Evolutionary conservation across 2,113 vertebrate species (phyloP).

Genomic region (mouse (Mus musculus)): GRCm39 chr5:81182501-81183000

Average conservation of each 20-base stretch:
- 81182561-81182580: constrained; percentile 54
- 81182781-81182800: neutral
- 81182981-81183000: neutral
- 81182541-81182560: constrained; percentile 31
- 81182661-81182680: neutral
- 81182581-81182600: constrained; percentile 41
- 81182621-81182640: neutral
- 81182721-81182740: neutral
- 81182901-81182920: neutral
- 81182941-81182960: neutral
- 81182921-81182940: neutral
- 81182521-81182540: constrained; percentile 49
- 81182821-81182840: neutral
- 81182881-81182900: neutral
- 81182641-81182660: neutral
- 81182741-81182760: neutral
- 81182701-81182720: neutral
- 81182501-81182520: constrained; percentile 29
- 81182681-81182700: neutral
- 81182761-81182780: neutral
- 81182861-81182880: constrained; percentile 9
- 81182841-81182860: constrained; percentile 36
- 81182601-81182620: neutral
- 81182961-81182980: neutral
- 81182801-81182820: neutral